Conservation (phyloP, 1,140 invertebrate species). For the Alviniconcha marisindica region DNA sequence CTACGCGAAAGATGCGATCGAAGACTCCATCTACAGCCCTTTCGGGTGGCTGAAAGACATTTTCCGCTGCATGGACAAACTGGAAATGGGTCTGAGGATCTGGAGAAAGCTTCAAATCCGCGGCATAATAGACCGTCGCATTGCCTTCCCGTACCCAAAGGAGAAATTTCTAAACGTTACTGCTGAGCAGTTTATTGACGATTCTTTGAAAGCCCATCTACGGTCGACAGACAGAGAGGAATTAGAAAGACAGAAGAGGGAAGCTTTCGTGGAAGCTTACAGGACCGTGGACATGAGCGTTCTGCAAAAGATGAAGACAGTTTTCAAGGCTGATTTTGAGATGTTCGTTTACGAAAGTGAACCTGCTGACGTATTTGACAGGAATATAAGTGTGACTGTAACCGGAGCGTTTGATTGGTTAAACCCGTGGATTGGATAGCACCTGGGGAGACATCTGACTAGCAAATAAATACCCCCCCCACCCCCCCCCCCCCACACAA, state of each 20-base stretch:
- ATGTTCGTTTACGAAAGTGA: conserved; percentile 47
- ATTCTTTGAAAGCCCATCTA: conserved; percentile 23
- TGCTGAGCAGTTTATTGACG: conserved; percentile 29
- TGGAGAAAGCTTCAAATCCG: conserved; percentile 68
- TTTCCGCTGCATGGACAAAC: conserved; percentile 59
- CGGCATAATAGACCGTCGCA: conserved; percentile 60
- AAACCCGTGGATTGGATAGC: neutral
- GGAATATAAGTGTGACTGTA: neutral
- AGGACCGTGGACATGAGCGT: conserved; percentile 23
- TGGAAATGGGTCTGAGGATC: conserved; percentile 55
- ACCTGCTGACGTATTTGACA: conserved; percentile 40
- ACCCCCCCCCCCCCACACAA: too few species aligned
- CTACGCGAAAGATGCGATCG: conserved; percentile 62
- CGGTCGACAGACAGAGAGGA: neutral
- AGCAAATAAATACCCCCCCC: too few species aligned
- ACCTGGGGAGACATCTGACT: too few species aligned
- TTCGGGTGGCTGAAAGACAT: conserved; percentile 55
- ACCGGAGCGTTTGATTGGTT: neutral
- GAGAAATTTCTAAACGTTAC: conserved; percentile 8
- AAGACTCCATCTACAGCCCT: conserved; percentile 60
- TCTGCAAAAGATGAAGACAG: conserved; percentile 34
- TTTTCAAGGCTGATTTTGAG: conserved; percentile 48
- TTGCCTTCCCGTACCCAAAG: conserved; percentile 49
- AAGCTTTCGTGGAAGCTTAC: conserved; percentile 44
- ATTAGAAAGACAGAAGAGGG: conserved; percentile 36